Evolutionary conservation across 2,113 vertebrate genomes (phyloP), one percentile per base, ranked within the genome.

Genomic region (Tachuris rubrigastra): DNA sequence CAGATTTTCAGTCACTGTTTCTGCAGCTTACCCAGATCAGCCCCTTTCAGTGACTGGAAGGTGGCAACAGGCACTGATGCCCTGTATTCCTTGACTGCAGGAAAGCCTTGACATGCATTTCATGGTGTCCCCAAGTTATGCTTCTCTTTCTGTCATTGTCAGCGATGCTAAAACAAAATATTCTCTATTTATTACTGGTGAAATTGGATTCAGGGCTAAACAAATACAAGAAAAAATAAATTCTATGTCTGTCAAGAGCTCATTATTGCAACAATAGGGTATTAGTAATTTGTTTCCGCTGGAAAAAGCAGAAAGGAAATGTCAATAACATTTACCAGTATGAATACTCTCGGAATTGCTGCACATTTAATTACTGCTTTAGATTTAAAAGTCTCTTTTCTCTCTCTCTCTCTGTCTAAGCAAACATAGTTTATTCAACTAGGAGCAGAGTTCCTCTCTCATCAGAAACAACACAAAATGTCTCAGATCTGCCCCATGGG

Each of bases 311-410:
- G 44, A 78, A 86, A 71, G 31, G 20, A 94, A 94, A 92, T 71
- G 79, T 87, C 75, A 84, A 87, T 96, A 89, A 72, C 44, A 68
- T 95, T 95, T 94, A 74, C 60, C 41, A 63, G 8, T 72, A 55
- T 85, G 76, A 93, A 86, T 84, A 72, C 52, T 63, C 63, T 60
- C 37, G 53, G n/a, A 93, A 90, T 78, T 74, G 37, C 52, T 81
- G 56, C 58, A 62, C 39, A 49, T 75, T 89, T 93, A 94, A 94
- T 95, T 95, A 67, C 37, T 68, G 25, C 18, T 86, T 93, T 78
- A 60, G 44, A 72, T 92, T 90, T 92, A 37, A 82, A 93, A 91
- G 31, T 50, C 42, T 88, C 15, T 87, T 50, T 39, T 39, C 10
- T 91, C 25, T 91, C 28, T 87, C 53, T 93, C 78, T 62, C 37